Base-by-base conservation (phyloP, 2,797 vertebrate species). In the Rallus crepitans region DNA sequence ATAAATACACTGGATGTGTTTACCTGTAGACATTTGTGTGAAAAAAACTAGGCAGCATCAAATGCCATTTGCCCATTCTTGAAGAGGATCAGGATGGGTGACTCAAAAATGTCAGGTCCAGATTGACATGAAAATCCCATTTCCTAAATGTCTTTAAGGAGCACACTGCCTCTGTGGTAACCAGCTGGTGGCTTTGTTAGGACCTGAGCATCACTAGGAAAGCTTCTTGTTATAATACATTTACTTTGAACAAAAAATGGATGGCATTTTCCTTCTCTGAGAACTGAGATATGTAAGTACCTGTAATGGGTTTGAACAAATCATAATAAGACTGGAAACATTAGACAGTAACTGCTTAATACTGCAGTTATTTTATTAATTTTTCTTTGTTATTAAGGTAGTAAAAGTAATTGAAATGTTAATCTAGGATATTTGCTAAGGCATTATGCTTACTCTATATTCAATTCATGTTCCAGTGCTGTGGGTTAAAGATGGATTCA, bases 331-430 rank as follows among this genome's bases (percentile, higher is more conserved):
- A 37, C 35, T 89, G 42, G 50, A 61, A 93, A 63, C 6, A 31
- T 79, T 60, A 83, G 65, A 77, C 52, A 76, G 60, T 71, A 89
- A 68, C 73, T 89, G 80, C 25, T 81, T 87, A 92, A 96, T 82
- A 50, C 61, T 82, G 35, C 40, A 45, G 64, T 86, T 75, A 89
- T 84, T 96, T 96, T 82, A 76, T 84, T 92, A 94, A 53, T 81
- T 88, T 94, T 91, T 80, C 25, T 84, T 86, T 82, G 37, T 82
- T 88, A 79, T 85, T 92, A 87, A 91, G 64, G 40, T 73, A 93
- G 59, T 77, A 92, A 88, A 92, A 85, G 25, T 88, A 93, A 92
- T 89, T 92, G 57, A 88, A 94, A 93, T 81, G 47, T 64, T 95
- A 85, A 92, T 84, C 75, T 92, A 52, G 84, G 42, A 12, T 92